Evolutionary conservation across 2,888 invertebrate species (phyloP).

Genomic region (Ectobius pallidus): DNA sequence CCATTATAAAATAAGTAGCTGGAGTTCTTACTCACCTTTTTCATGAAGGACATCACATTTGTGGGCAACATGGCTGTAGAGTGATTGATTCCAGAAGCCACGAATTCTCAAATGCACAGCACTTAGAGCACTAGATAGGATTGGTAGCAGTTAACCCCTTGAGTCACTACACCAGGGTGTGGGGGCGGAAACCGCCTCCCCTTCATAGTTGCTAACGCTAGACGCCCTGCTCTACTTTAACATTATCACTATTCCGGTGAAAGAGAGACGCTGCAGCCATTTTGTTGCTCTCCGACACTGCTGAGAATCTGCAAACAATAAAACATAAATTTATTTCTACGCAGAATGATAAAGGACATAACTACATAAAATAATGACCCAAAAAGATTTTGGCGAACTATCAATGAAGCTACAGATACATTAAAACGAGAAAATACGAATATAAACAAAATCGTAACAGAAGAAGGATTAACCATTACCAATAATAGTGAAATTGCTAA

Average conservation of each 20-base stretch:
- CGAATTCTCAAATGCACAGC: background rate
- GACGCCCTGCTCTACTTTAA: background rate
- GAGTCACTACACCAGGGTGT: background rate
- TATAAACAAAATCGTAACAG: no score
- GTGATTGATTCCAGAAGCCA: background rate
- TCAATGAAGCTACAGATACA: no score
- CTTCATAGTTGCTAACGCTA: conserved; percentile 26
- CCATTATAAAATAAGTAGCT: no score
- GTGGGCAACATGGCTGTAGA: conserved; percentile 79
- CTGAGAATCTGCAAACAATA: background rate
- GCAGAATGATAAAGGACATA: no score
- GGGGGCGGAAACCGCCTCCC: conserved; percentile 21
- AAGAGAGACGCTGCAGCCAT: background rate
- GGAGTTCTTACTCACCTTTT: conserved; percentile 86
- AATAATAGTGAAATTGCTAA: no score
- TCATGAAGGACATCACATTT: conserved; percentile 91
- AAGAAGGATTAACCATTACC: no score
- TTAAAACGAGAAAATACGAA: no score
- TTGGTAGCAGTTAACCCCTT: background rate
- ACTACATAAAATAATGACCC: no score
- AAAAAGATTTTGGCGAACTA: no score
- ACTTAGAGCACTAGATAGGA: no score
- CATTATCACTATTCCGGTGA: background rate
- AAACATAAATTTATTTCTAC: no score
- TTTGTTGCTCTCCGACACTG: background rate